Evolutionary conservation across 2,888 invertebrate species (phyloP), one percentile per base, ranked within the genome.

Genomic region (Geophilus truncorum): DNA sequence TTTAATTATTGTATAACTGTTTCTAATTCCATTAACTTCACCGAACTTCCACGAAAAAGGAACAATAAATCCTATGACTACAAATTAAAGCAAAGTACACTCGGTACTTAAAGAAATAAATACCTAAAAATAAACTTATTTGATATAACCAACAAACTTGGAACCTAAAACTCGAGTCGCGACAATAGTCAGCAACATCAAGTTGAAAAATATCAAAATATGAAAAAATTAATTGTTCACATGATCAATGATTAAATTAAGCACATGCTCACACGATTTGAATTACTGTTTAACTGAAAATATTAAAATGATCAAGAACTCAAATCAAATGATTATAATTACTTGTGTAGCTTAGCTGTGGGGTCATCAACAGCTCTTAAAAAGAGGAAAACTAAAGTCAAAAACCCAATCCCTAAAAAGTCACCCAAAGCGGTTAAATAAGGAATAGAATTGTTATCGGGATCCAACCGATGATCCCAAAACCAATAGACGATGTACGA

Each of bases 391-490:
- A 93, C 93, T 1, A 92, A 85, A 0, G 92, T 92, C 30, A 95
- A 87, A 84, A 95, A 90, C 79, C 92, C 89, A 4, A 96, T 95
- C 30, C 98, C 98, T 0, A 95, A 89, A 7, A 98, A 90, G 88
- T 98, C 98, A 23, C 98, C 98, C n/a, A 97, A 86, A 0, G 98
- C 94, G 0, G 97, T 97, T 84, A 97, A 89, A 88, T 95, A 96
- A 3, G 97, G 97, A 84, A 97, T 97, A 79, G 96, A 93, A 45
- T 94, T 93, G 87, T 95, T 96, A 88, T 97, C 97, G 0, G 97
- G 97, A 87, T 97, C 97, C 85, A 94, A 93, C 87, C 94, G 94
- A 86, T 89, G 90, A 85, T 91, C 91, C 97, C 97, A 97, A 92
- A 96, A 93, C 80, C 92, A 91, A 87, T 95, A 94, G 80, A 95